Percentiles rank a stretch among this genome's conserved stretches.
These are phyloP conservation scores for Syngnathus typhle DNA, from an alignment of 2,113 vertebrate genomes.

Conservation along the genomic window DNA sequence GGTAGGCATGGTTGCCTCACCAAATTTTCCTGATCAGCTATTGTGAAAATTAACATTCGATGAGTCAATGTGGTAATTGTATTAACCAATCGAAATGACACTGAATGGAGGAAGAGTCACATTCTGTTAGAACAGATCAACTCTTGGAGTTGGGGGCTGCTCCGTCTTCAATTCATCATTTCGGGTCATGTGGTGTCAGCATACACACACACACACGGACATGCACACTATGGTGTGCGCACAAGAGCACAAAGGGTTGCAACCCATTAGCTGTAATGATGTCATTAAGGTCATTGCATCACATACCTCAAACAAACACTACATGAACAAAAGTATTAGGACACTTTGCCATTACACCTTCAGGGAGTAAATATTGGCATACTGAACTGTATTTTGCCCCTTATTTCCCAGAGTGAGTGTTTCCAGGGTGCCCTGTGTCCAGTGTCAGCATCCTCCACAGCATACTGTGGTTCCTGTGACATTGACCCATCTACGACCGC, in stretches of 20 bases:
- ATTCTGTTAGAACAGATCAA: background rate
- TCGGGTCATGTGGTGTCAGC: conserved; percentile 52
- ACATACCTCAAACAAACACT: conserved; percentile 26
- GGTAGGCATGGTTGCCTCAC: background rate
- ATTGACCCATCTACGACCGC: conserved; percentile 69
- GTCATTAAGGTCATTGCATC: conserved; percentile 58
- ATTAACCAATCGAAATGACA: background rate
- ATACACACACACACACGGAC: conserved; percentile 33
- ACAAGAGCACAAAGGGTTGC: conserved; percentile 55
- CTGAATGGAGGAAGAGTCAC: background rate
- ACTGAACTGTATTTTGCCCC: background rate
- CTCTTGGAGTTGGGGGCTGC: conserved; percentile 35
- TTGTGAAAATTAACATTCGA: background rate
- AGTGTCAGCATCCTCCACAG: conserved; percentile 56
- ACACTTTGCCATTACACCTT: background rate
- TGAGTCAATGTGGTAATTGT: background rate
- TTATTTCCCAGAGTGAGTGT: conserved; percentile 65
- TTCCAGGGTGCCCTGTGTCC: conserved; percentile 74
- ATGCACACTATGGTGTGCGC: conserved; percentile 25
- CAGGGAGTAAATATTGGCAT: background rate
- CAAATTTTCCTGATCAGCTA: background rate
- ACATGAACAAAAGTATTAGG: background rate
- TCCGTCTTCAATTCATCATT: conserved; percentile 59
- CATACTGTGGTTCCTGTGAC: conserved; percentile 80
- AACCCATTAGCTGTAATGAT: conserved; percentile 69